A percentile compares a stretch with the other conserved stretches of the same genome.
phyloP scores from a whole-genome alignment of 2,113 vertebrate genomes.

The Psittacus erithacus region DNA sequence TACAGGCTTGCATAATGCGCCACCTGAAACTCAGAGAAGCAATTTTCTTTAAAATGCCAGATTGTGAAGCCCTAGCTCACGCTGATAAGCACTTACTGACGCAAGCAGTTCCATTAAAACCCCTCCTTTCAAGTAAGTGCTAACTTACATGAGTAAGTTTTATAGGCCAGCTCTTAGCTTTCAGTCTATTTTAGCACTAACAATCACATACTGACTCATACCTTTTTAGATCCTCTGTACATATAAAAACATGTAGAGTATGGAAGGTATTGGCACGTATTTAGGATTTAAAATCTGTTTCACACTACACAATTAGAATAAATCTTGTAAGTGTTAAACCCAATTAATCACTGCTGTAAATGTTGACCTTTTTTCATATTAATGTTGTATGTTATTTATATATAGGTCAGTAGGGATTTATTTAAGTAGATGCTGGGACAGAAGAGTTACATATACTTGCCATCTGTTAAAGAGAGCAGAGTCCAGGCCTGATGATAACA shows the following conservation, averaged over 20 bases:
- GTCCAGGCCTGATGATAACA: neutral
- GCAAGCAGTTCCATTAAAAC: constrained; percentile 15
- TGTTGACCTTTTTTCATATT: neutral
- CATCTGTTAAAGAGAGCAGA: neutral
- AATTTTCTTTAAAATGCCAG: constrained; percentile 28
- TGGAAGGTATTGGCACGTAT: neutral
- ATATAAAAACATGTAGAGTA: neutral
- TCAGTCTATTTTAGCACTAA: constrained; percentile 10
- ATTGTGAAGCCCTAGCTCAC: neutral
- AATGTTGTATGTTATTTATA: neutral
- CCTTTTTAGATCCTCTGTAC: neutral
- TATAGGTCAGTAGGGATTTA: neutral
- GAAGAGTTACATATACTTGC: neutral
- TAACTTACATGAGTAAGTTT: constrained; percentile 6
- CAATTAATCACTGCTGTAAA: neutral
- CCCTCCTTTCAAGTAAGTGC: neutral
- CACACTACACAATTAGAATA: neutral
- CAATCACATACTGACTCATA: neutral
- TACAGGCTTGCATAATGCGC: constrained; percentile 40
- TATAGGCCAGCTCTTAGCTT: neutral
- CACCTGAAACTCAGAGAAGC: constrained; percentile 53
- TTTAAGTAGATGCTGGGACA: neutral
- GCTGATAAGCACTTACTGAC: constrained; percentile 8
- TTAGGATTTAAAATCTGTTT: neutral
- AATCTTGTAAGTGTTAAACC: neutral